Conservation (phyloP, 2,113 vertebrate genomes). For the Balaenoptera acutorostrata region DNA sequence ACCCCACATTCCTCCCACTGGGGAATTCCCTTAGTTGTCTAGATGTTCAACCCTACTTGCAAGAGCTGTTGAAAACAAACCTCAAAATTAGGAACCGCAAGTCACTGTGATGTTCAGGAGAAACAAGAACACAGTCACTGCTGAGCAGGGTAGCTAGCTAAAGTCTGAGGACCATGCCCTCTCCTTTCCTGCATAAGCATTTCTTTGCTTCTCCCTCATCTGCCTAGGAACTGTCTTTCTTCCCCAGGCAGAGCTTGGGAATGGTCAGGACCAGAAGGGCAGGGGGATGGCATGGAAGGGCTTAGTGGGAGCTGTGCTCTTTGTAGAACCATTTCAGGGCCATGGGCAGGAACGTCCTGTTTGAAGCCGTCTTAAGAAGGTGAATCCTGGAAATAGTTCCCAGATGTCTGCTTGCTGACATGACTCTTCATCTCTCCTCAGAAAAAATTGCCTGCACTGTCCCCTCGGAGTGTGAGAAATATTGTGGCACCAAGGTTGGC, state of each 20-base stretch:
- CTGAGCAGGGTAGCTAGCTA: background rate
- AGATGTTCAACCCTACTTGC: background rate
- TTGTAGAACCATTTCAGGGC: background rate
- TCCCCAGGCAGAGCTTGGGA: background rate
- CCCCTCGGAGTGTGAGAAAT: constrained; percentile 79
- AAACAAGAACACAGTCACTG: background rate
- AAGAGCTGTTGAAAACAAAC: background rate
- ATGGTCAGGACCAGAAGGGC: background rate
- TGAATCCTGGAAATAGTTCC: background rate
- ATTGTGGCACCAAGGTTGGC: constrained; percentile 88
- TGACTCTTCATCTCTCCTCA: constrained; percentile 63
- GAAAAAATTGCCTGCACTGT: constrained; percentile 90
- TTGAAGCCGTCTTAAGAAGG: background rate
- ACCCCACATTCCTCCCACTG: background rate
- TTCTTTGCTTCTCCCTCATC: background rate
- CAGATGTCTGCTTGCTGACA: background rate
- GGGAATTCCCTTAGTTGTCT: background rate
- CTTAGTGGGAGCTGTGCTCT: background rate
- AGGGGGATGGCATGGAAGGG: too few species aligned
- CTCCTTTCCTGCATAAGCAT: background rate
- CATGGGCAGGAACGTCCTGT: background rate
- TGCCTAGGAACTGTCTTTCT: background rate
- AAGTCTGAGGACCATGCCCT: background rate
- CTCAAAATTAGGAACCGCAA: background rate
- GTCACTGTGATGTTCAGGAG: background rate